Evolutionary conservation across 2,888 invertebrate genomes (phyloP).

Genomic region (Hemithea aestivaria): DNA sequence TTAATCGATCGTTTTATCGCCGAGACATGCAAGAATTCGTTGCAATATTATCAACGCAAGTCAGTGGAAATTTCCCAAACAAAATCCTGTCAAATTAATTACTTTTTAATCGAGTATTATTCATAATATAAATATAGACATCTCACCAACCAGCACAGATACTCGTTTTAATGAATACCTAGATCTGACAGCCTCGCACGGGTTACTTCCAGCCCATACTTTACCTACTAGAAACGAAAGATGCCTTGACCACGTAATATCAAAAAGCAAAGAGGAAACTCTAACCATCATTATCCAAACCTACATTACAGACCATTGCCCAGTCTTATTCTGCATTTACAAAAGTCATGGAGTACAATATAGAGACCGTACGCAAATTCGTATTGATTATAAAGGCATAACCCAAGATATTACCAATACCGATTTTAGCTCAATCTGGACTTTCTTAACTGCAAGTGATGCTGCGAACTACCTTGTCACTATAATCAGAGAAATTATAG

Average conservation of each 20-base stretch:
- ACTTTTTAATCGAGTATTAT: too few relatives aligned
- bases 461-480: background rate
- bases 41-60: too few relatives aligned
- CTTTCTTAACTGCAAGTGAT: background rate
- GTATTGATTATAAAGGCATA: background rate
- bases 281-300: slow-evolving; percentile 9
- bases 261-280: slow-evolving; percentile 7
- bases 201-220: slow-evolving; percentile 17
- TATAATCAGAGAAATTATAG: background rate
- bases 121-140: slow-evolving; percentile 22
- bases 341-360: background rate
- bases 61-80: too few relatives aligned
- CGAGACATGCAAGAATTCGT: too few relatives aligned
- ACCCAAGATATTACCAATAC: background rate
- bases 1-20: too few relatives aligned
- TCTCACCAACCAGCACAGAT: slow-evolving; percentile 4
- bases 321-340: slow-evolving; percentile 7
- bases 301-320: slow-evolving; percentile 18
- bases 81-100: too few relatives aligned
- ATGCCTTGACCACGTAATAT: slow-evolving; percentile 19
- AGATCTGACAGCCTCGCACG: slow-evolving; percentile 12
- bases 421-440: too few relatives aligned
- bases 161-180: slow-evolving; percentile 12
- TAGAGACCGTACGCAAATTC: too few relatives aligned
- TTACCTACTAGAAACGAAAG: slow-evolving; percentile 18